Evolutionary conservation across 2,797 vertebrate genomes (phyloP).

Genomic region (Hapalemur alaotrensis): DNA sequence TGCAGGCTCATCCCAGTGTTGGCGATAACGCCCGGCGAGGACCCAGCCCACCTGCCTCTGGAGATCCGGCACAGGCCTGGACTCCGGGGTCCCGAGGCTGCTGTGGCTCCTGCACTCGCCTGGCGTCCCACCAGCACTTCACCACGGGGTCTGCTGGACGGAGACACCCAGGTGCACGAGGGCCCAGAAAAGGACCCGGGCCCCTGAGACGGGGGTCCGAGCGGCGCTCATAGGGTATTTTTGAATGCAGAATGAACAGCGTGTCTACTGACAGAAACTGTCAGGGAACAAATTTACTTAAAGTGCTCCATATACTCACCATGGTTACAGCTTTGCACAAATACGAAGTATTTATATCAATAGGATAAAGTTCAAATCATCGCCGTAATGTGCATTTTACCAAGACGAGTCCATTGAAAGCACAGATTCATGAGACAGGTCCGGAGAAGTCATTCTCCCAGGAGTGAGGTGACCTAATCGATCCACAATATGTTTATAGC

Average conservation of each 20-base stretch:
- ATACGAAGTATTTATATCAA: background rate
- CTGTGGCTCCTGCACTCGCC: rapidly evolving
- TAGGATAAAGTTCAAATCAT: background rate
- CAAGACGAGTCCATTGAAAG: background rate
- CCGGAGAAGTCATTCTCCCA: background rate
- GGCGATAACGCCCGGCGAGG: rapidly evolving
- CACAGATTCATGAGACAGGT: rapidly evolving
- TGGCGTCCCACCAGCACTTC: rapidly evolving
- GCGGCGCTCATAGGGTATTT: background rate
- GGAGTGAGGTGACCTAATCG: background rate
- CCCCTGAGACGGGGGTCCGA: background rate
- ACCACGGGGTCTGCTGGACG: rapidly evolving
- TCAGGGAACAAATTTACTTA: background rate
- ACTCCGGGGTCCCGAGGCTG: rapidly evolving
- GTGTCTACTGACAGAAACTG: background rate
- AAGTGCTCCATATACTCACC: background rate
- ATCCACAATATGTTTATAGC: too few relatives aligned
- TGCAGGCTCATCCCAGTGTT: rapidly evolving
- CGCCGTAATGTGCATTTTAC: background rate
- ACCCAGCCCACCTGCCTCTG: rapidly evolving
- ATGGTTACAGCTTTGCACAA: background rate
- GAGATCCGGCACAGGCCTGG: rapidly evolving
- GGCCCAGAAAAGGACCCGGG: background rate
- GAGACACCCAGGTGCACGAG: rapidly evolving
- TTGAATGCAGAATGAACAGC: background rate